Evolutionary conservation across 2,797 vertebrate species (phyloP), one percentile per base, ranked within the genome.

Genomic region (Girardinus metallicus): DNA sequence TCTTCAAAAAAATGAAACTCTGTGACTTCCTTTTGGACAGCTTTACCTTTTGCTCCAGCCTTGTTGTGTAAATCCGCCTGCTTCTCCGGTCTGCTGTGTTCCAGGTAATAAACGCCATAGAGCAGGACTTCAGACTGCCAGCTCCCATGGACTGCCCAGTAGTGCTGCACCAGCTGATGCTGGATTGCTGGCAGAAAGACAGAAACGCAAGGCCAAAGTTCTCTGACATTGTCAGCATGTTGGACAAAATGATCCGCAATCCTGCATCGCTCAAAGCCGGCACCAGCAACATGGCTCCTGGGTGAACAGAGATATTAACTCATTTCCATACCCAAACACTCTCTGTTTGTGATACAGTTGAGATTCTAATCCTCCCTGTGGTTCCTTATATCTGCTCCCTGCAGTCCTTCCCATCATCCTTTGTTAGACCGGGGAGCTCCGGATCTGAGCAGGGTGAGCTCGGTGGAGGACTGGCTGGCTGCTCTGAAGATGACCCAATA

Each of bases 131-230:
- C 93, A 94, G 97, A 84, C 96, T 99, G 73, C 97, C 98, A 0
- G 97, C 98, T 1, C 98, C 98, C 79, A 99, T 99, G 98, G 98
- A 98, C 95, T 99, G 97, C 76, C 97, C 98, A 0, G 94, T 97
- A 0, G 96, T 97, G 60, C 95, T 98, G 72, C 98, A 98, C 93
- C 98, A 98, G 91, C 96, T 99, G 86, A 99, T 98, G 98, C 93
- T 99, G 90, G 97, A 98, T 93, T 98, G 98, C 92, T 99, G 98
- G 97, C 97, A 99, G 95, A 98, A 98, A 91, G 98, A 98, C 94
- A 95, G 98, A 70, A 99, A 98, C 76, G 96, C 97, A 47, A 96
- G 98, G 83, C 98, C 98, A 53, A 97, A 97, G 87, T 99, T 99
- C 94, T 94, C 96, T 0, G 97, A 98, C 91, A 97, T 98, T 1